phyloP scores from a whole-genome alignment of 2,888 invertebrate species.

The Conomelus anceps region DNA sequence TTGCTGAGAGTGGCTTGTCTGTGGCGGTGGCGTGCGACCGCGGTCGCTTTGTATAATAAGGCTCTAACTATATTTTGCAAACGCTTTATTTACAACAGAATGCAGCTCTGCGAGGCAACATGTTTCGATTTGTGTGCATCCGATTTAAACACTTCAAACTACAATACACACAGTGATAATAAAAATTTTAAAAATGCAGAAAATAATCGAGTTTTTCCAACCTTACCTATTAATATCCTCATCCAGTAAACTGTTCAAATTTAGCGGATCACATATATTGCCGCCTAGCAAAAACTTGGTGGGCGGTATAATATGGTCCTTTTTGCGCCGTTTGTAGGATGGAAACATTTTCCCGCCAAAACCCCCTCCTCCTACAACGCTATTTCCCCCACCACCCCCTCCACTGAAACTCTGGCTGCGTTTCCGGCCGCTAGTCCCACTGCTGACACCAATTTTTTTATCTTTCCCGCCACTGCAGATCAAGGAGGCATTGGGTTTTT shows the following conservation, averaged over 20 bases:
- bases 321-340: conserved; percentile 65
- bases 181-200: too few relatives aligned
- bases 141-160: too few relatives aligned
- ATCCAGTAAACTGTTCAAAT: conserved; percentile 74
- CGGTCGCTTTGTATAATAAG: too few relatives aligned
- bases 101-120: too few relatives aligned
- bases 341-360: conserved; percentile 64
- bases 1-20: too few relatives aligned
- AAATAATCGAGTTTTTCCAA: too few relatives aligned
- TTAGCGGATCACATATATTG: conserved; percentile 90
- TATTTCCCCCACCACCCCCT: conserved; percentile 40
- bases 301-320: conserved; percentile 68
- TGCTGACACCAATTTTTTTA: conserved; percentile 42
- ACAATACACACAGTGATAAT: too few relatives aligned
- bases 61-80: too few relatives aligned
- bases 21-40: too few relatives aligned
- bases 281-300: conserved; percentile 92
- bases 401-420: conserved; percentile 60
- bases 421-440: conserved; percentile 49
- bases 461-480: conserved; percentile 28
- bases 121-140: too few relatives aligned
- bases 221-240: conserved; percentile 39
- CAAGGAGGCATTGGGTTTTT: conserved; percentile 16
- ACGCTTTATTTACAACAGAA: too few relatives aligned
- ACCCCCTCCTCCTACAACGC: background rate